Evolutionary conservation across 2,797 vertebrate genomes (phyloP).

Genomic region (Pangasius mekongensis): DNA sequence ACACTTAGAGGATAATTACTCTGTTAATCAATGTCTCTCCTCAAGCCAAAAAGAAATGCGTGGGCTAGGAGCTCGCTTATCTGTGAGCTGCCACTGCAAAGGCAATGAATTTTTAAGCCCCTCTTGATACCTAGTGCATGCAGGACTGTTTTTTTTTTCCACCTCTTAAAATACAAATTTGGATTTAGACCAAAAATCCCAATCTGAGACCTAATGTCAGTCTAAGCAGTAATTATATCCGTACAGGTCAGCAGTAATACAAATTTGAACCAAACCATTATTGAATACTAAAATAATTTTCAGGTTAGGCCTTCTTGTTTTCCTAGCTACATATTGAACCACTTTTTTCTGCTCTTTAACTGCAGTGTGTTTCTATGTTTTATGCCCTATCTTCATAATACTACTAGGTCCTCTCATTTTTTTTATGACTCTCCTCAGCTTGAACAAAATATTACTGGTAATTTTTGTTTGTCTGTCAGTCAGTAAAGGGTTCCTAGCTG

Average conservation of each 20-base stretch:
- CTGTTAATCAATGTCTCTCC: conserved; percentile 83
- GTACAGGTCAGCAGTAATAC: neutral
- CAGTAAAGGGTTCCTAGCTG: conserved; percentile 73
- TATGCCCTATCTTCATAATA: conserved; percentile 3
- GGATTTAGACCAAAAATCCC: neutral
- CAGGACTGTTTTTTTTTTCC: neutral
- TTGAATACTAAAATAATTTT: neutral
- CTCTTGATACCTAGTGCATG: conserved; percentile 52
- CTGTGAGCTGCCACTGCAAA: conserved; percentile 69
- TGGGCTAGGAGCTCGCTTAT: conserved; percentile 68
- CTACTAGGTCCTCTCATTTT: conserved; percentile 23
- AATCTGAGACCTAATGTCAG: conserved; percentile 6
- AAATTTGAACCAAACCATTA: neutral
- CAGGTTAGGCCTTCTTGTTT: neutral
- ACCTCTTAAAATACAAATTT: conserved; percentile 7
- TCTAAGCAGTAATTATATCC: conserved; percentile 2
- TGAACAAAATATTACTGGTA: conserved; percentile 62
- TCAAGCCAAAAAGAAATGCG: conserved; percentile 71
- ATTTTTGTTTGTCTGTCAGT: conserved; percentile 81
- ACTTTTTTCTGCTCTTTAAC: neutral
- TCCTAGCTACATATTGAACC: neutral
- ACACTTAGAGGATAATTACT: conserved; percentile 77
- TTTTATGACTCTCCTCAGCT: conserved; percentile 62
- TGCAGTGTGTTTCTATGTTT: conserved; percentile 1
- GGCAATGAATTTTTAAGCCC: conserved; percentile 73